Conservation (phyloP, 2,797 vertebrate species). For the Gambelia wislizenii region DNA sequence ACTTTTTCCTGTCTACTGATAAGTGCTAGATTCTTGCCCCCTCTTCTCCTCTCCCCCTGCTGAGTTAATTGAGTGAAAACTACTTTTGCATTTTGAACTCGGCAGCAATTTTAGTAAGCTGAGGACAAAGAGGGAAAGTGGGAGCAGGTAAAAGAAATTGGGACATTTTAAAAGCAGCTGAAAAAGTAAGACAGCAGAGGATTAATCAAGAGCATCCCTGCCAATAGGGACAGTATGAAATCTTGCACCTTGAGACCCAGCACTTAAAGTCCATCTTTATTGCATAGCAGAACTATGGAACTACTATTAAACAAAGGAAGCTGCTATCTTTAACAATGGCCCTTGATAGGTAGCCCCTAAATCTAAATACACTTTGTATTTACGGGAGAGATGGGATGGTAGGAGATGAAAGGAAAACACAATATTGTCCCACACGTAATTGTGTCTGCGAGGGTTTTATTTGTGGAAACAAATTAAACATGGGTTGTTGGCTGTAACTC, state of each 20-base stretch:
- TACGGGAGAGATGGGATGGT: constrained; percentile 40
- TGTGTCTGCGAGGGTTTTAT: constrained; percentile 61
- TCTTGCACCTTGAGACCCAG: not conserved
- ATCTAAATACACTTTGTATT: constrained; percentile 9
- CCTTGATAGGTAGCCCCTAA: not conserved
- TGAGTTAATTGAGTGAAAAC: no score
- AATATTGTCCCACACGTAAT: constrained; percentile 58
- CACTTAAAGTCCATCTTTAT: not conserved
- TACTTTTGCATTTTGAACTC: no score
- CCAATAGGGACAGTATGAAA: not conserved
- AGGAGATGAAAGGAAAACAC: constrained; percentile 50
- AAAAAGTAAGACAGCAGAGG: no score
- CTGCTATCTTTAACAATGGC: not conserved
- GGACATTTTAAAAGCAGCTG: no score
- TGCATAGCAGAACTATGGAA: not conserved
- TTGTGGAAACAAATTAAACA: constrained; percentile 70
- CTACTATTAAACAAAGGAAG: not conserved
- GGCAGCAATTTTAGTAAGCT: no score
- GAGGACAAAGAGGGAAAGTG: no score
- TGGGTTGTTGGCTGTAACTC: constrained; percentile 57
- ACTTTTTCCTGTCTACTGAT: no score
- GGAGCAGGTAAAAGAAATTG: no score
- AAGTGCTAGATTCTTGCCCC: no score
- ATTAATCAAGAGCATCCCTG: no score
- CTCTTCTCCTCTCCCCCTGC: no score